Evolutionary conservation across 2,797 vertebrate genomes (phyloP), one percentile per base, ranked within the genome.

Genomic region (Liasis olivaceus): DNA sequence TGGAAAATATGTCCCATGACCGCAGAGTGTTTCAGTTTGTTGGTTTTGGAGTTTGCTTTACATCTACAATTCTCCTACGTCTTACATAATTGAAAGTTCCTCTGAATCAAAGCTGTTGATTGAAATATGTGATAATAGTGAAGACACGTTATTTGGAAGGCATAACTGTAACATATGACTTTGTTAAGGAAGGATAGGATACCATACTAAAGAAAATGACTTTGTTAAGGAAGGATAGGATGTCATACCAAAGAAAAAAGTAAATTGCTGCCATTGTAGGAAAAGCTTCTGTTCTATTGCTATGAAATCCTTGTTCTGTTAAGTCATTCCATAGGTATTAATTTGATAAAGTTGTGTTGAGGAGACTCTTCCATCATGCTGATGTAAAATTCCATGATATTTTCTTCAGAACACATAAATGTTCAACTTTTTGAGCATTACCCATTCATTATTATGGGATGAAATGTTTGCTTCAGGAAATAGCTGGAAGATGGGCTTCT

Each of bases 1-100:
- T 81, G 69, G 91, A 63, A 92, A 88, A 59, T 88, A 84, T 88
- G 51, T 88, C 6, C 56, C 20, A 51, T 63, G 58, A 54, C 91
- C 69, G 6, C 86, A 81, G 62, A 81, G 31, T 28, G 26, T 88
- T 92, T 88, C 51, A 81, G 28, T 88, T 26, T 51, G 66, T 28
- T 77, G 56, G n/a, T 42, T 72, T 59, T 62, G 86, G 56, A 62
- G 42, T 77, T 42, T n/a, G 12, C 22, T 62, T 77, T 62, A 60
- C 72, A n/a, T 58, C 42, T 59, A 11, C 6, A 14, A n/a, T 62
- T 92, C 56, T 64, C 36, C 42, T 24, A 47, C 60, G 8, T 85
- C 42, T 91, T 20, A 36, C 2, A 47, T 51, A 13, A 31, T 20
- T 54, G 60, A 64, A 85, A 42, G 60, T 81, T 62, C 47, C 31